These are phyloP conservation scores for Hiodon tergisus DNA, from an alignment of 2,113 vertebrate genomes.

Conservation along the genomic window DNA sequence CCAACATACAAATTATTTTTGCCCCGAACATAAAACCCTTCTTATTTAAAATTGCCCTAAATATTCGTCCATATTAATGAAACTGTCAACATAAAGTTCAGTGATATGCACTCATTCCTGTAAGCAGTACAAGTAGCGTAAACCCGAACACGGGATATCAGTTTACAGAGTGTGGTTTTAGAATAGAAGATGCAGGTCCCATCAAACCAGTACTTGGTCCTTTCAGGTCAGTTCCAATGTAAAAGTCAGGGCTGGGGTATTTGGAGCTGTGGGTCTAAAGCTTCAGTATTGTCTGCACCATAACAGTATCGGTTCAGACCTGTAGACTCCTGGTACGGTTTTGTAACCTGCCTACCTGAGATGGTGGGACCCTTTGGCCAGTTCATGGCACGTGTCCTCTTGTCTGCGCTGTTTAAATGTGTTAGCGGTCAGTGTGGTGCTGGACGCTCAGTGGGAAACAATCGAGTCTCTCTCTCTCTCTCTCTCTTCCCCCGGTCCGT, in stretches of 20 bases:
- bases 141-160: background rate
- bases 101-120: background rate
- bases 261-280: no score
- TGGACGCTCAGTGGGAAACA: background rate
- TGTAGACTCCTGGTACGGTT: background rate
- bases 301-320: no score
- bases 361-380: no score
- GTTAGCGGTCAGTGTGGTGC: background rate
- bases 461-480: no score
- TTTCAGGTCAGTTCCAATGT: background rate
- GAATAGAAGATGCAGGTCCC: no score
- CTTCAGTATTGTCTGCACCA: no score
- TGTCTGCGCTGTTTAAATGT: background rate
- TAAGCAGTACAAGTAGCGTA: background rate
- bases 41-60: no score
- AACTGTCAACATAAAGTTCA: background rate
- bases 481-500: background rate
- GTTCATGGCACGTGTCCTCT: background rate
- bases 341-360: no score
- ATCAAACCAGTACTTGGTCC: background rate
- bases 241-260: background rate
- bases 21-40: background rate
- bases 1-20: background rate
- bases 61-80: background rate
- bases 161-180: background rate